Evolutionary conservation across 2,888 invertebrate species (phyloP).

Genomic region (Callyntrura sp.): DNA sequence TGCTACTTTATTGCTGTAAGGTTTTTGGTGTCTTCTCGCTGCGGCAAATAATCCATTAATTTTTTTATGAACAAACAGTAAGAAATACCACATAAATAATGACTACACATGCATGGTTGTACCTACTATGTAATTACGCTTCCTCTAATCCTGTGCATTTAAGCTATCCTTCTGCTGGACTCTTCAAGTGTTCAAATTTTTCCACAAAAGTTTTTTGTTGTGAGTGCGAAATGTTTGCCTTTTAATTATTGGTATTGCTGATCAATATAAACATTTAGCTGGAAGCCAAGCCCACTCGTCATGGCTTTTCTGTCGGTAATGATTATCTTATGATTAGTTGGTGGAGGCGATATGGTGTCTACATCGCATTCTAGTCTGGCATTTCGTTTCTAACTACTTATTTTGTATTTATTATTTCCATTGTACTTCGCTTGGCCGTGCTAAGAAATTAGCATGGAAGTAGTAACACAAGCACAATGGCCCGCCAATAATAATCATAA

Average conservation of each 20-base stretch:
- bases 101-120: too few relatives aligned
- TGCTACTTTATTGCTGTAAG: too few relatives aligned
- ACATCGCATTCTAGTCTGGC: neutral
- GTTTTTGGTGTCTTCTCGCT: too few relatives aligned
- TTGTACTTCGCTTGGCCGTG: neutral
- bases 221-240: neutral
- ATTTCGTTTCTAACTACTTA: neutral
- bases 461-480: neutral
- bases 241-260: neutral
- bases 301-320: constrained; percentile 20
- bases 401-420: neutral
- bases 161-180: too few relatives aligned
- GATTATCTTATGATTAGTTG: constrained; percentile 15
- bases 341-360: too few relatives aligned
- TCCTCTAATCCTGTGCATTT: too few relatives aligned
- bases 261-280: constrained; percentile 1
- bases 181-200: too few relatives aligned
- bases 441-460: constrained; percentile 27
- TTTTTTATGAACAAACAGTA: too few relatives aligned
- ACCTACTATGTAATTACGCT: too few relatives aligned
- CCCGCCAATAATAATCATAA: neutral
- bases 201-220: too few relatives aligned
- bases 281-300: constrained; percentile 41
- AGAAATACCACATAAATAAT: too few relatives aligned
- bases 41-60: too few relatives aligned